Evolutionary conservation across 2,888 invertebrate genomes (phyloP).

Genomic region (Polydrusus cervinus): DNA sequence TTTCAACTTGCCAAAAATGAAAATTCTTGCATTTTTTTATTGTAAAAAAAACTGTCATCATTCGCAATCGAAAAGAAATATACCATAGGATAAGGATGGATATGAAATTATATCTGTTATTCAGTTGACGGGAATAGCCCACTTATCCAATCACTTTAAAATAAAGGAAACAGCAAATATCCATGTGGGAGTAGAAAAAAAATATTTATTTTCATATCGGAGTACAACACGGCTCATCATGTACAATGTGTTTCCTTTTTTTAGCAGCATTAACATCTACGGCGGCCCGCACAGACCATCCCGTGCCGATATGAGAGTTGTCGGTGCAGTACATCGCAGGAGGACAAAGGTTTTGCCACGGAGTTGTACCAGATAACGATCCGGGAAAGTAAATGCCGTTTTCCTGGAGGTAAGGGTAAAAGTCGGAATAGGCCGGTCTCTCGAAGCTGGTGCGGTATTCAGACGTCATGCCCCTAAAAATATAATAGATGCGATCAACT

Average conservation of each 20-base stretch:
- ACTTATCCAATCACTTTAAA: no score
- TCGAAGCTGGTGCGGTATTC: constrained; percentile 65
- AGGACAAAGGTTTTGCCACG: constrained; percentile 67
- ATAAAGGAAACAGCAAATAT: no score
- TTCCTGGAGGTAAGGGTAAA: constrained; percentile 64
- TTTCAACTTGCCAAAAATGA: no score
- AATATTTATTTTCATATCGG: constrained; percentile 14
- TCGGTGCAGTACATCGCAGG: constrained; percentile 72
- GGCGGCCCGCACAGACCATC: constrained; percentile 67
- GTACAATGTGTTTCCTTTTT: constrained; percentile 3
- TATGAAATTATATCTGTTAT: no score
- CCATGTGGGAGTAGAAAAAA: no score
- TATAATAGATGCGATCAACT: no score
- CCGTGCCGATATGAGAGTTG: constrained; percentile 69
- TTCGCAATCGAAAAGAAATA: no score
- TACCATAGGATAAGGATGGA: no score
- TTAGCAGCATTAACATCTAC: constrained; percentile 57
- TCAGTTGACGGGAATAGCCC: no score
- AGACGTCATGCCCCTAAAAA: constrained; percentile 66
- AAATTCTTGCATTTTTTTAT: no score
- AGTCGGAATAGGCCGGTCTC: constrained; percentile 64
- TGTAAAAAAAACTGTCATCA: no score
- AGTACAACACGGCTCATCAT: constrained; percentile 22
- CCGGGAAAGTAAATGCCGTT: constrained; percentile 63
- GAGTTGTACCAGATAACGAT: constrained; percentile 62